Conservation (phyloP, 2,888 invertebrate genomes). For the Leuctra nigra region DNA sequence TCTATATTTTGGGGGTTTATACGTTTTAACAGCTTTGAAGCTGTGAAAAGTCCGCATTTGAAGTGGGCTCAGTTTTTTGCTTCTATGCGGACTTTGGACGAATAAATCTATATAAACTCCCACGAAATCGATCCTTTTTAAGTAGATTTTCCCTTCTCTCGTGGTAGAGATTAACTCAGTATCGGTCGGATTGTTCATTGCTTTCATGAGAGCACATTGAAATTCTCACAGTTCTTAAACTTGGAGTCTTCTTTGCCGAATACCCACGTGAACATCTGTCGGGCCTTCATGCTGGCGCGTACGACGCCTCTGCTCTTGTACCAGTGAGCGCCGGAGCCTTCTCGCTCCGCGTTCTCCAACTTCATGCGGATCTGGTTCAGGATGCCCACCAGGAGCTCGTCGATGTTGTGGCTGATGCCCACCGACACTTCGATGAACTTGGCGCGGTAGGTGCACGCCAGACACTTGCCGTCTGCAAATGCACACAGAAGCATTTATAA, state of each 20-base stretch:
- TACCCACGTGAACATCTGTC: conserved; percentile 87
- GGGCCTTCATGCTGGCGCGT: conserved; percentile 74
- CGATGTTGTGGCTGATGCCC: conserved; percentile 94
- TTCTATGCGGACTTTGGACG: too few species aligned
- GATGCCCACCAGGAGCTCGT: conserved; percentile 89
- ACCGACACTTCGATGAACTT: conserved; percentile 96
- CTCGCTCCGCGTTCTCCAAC: conserved; percentile 46
- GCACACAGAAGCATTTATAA: too few species aligned
- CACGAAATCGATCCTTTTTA: too few species aligned
- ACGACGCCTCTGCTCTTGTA: conserved; percentile 80
- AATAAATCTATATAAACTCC: too few species aligned
- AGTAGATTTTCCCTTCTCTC: too few species aligned
- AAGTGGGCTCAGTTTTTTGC: too few species aligned
- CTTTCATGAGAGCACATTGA: conserved; percentile 81
- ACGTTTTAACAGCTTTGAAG: too few species aligned
- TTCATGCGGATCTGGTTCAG: conserved; percentile 86
- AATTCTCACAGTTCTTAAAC: conserved; percentile 86
- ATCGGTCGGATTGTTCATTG: too few species aligned
- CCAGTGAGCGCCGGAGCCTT: conserved; percentile 59
- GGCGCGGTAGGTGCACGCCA: conserved; percentile 84
- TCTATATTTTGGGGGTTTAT: too few species aligned
- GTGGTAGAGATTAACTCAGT: too few species aligned
- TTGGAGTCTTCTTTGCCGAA: conserved; percentile 87
- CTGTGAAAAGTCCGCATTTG: too few species aligned
- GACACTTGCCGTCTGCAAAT: conserved; percentile 82